Evolutionary conservation across 2,888 invertebrate genomes (phyloP), one percentile per base, ranked within the genome.

Genomic region (Panzeria rudis): DNA sequence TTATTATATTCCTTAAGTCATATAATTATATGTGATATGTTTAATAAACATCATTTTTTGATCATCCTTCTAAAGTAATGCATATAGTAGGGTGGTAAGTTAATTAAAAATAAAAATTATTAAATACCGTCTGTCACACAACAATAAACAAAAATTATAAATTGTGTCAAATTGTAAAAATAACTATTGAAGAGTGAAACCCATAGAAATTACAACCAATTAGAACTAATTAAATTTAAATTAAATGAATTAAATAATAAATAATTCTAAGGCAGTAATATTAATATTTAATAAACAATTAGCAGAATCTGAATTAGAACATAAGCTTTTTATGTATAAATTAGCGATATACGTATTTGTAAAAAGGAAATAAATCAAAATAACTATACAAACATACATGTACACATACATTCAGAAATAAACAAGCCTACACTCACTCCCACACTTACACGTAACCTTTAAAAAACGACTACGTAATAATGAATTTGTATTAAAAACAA

Each of bases 171-270:
- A 85, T 78, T 82, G 85, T 85, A 82, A 85, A 79, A 64, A 35
- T 6, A 80, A 83, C 44, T 56, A 82, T 66, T 85, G 25, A 85
- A 79, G 86, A 85, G 82, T 84, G 84, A 84, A 84, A 82, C 56
- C 52, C 54, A 47, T 38, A 76, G 23, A 78, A 84, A 72, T 68
- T 75, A 79, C n/a, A 66, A 71, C 66, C 35, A 81, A 84, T 69
- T 84, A 81, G 25, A 75, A 52, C 25, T 81, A 77, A 82, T 76
- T 83, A 71, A 80, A 69, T 47, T 56, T 47, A 59, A 80, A 59
- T 72, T 69, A 75, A 84, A 78, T 44, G 35, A 61, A 72, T 71
- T 77, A 35, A 56, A 75, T 75, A 50, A 83, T 47, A 50, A 59
- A 62, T 44, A 64, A 69, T 29, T 61, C 47, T 44, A 76, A 79